Conservation (phyloP, 2,797 vertebrate genomes). For the Gymnodraco acuticeps region DNA sequence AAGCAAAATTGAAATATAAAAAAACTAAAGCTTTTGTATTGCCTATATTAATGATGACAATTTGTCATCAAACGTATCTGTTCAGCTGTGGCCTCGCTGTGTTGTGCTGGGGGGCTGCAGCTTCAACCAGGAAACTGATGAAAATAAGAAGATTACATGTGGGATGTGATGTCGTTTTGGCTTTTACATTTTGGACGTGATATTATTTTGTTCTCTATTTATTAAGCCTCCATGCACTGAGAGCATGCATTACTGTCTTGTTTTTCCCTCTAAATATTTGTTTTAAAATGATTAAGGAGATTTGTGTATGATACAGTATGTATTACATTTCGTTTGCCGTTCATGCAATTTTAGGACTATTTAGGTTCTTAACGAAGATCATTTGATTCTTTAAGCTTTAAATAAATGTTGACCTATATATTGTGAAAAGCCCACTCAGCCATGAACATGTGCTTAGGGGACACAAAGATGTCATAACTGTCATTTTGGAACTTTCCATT, state of each 20-base stretch:
- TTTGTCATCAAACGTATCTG: no score
- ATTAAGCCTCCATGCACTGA: neutral
- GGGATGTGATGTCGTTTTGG: neutral
- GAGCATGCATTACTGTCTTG: neutral
- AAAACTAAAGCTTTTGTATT: no score
- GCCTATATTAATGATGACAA: no score
- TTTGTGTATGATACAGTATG: neutral
- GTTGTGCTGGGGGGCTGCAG: no score
- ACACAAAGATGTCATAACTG: neutral
- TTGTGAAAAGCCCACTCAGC: no score
- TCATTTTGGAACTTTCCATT: constrained; percentile 2
- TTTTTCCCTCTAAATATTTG: neutral
- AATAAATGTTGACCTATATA: neutral
- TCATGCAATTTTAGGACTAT: neutral
- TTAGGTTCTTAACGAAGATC: neutral
- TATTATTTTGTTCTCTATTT: neutral
- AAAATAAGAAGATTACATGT: no score
- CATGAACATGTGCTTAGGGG: no score
- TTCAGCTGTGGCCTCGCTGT: no score
- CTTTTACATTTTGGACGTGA: neutral
- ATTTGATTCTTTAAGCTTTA: neutral
- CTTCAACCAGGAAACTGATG: no score
- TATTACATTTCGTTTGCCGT: neutral
- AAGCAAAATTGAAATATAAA: no score
- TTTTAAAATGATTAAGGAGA: neutral